Base-by-base conservation (phyloP, 2,797 vertebrate species). In the Liparis tanakae region DNA sequence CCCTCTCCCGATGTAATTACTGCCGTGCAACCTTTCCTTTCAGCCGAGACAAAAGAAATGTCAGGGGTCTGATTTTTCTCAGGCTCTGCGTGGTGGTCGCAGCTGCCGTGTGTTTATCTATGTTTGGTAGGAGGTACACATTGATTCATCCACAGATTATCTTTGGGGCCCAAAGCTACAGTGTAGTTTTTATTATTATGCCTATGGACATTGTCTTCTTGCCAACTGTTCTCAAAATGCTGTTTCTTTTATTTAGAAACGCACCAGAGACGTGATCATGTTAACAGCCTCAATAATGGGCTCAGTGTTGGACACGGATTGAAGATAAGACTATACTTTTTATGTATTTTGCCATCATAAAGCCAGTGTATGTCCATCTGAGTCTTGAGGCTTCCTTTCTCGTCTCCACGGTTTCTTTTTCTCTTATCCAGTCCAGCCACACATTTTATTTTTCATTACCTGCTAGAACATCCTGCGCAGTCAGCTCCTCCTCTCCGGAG, bases 1-100 rank as follows among this genome's bases (percentile, higher is more conserved):
- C 70, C 78, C 68, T 41, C 72, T 78, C 79, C 81, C 87, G 91
- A 93, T 93, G 82, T 92, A 94, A 94, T 94, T 94, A 92, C 89
- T 83, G 88, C 87, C 78, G 76, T 83, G 88, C 87, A 92, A 90
- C 89, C 91, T 91, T 89, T 91, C 57, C 82, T 90, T 90, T 90
- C 81, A 80, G 84, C 43, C 51, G 3, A 78, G 62, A 92, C 91
- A 92, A 91, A 81, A 80, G 83, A 88, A 84, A 91, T 91, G 89
- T 90, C 90, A 91, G 78, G 63, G 89, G 88, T 85, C 77, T 78
- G 84, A 85, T 89, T 91, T 85, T 91, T 91, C 85, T 87, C 83
- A 86, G 84, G 86, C 80, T 87, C 78, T 73, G 48, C 3, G 34
- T 5, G 54, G 63, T 72, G 72, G 81, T 75, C 34, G 17, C 68